Evolutionary conservation across 2,888 invertebrate species (phyloP), one percentile per base, ranked within the genome.

Genomic region (Galerucella pusilla): DNA sequence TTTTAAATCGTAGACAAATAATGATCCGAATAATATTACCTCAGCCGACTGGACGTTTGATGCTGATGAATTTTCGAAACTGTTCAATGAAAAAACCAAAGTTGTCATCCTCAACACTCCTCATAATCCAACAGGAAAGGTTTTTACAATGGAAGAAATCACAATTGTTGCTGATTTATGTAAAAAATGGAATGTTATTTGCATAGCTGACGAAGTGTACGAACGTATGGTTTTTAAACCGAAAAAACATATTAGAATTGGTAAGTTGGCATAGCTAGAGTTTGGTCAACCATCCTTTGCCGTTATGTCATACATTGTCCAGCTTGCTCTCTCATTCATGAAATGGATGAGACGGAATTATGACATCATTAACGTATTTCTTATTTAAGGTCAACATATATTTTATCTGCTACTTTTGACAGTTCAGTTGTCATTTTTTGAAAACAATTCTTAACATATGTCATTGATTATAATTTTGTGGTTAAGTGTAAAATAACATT

Each of bases 41-140:
- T 97, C 97, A 65, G 93, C 92, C 0, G 97, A 98, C 87, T 99
- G 98, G 96, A 91, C 92, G 3, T 89, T 99, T 11, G 96, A 99
- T 85, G 91, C 92, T 71, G 88, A 90, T 7, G 97, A 98, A 85
- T 87, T 99, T 46, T 91, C 91, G 73, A 90, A 90, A 0, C 89
- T 96, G 10, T 98, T 99, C 87, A 97, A 91, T 81, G 85, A 89
- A 2, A 96, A 94, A 85, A 99, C 99, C 0, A 99, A 99, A 90
- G 93, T 95, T 87, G 93, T 99, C 1, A 94, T 99, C 72, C 81
- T 99, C 16, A 99, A 99, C 88, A 98, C 97, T 0, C 99, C 99
- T 0, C 96, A 99, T 88, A 99, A 99, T 88, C 99, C 99, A 0
- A 87, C 97, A 0, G 99, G 99, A 61, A 99, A 99, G 89, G 95